A percentile compares a stretch with the other conserved stretches of the same genome.
phyloP scores from a whole-genome alignment of 1,140 invertebrate genomes.

The Zaprionus davidi region DNA sequence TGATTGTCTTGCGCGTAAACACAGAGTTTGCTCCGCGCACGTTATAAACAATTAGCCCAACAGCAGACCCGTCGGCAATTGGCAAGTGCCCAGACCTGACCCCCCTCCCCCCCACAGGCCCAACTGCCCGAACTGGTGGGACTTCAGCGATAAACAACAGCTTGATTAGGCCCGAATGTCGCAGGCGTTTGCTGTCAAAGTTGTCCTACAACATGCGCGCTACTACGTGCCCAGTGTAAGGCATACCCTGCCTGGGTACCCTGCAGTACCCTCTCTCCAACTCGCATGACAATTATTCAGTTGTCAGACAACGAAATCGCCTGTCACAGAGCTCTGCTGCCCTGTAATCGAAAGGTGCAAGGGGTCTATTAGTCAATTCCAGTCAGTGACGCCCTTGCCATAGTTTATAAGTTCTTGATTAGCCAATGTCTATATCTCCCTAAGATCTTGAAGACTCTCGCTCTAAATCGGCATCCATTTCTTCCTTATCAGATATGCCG shows the following conservation, averaged over 20 bases:
- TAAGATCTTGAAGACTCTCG: too few relatives aligned
- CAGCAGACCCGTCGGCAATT: neutral
- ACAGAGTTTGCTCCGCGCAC: constrained; percentile 1
- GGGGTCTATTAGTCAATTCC: neutral
- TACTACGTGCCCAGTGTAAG: neutral
- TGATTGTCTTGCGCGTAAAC: constrained; percentile 17
- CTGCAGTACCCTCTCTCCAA: neutral
- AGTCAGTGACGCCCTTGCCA: neutral
- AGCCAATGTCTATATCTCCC: neutral
- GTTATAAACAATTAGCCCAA: constrained; percentile 9
- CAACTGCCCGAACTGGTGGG: neutral
- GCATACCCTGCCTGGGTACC: neutral
- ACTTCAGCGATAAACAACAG: neutral
- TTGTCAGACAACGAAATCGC: constrained; percentile 18
- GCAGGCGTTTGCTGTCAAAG: neutral
- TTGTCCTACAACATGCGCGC: constrained; percentile 6
- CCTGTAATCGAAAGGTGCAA: neutral
- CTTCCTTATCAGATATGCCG: neutral
- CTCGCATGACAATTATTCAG: constrained; percentile 17
- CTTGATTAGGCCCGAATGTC: constrained; percentile 8
- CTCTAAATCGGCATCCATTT: too few relatives aligned
- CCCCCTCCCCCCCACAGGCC: neutral
- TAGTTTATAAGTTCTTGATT: neutral
- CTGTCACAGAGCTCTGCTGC: neutral
- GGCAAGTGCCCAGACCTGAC: constrained; percentile 6